A percentile compares a stretch with the other conserved stretches of the same genome.
Evolutionary conservation across 1,140 invertebrate species (phyloP).

Genomic region (Euborellia annulipes): DNA sequence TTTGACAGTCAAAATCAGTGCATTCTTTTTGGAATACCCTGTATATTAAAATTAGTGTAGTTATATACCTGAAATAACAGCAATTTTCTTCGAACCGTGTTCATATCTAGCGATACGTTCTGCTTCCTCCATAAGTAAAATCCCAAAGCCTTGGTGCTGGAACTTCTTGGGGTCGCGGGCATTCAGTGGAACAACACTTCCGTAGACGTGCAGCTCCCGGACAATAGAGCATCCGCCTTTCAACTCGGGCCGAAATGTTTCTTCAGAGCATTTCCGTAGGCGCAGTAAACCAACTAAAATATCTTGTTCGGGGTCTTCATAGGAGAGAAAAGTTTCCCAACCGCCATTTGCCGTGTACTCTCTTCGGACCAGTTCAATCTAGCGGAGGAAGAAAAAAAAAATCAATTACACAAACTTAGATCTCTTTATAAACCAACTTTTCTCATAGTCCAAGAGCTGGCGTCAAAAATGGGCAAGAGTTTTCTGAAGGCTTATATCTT

Average conservation of each 20-base stretch:
- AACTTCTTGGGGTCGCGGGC: constrained; percentile 92
- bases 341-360: constrained; percentile 96
- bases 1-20: no score
- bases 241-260: constrained; percentile 77
- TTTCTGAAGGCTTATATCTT: no score
- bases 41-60: no score
- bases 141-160: constrained; percentile 96
- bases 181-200: constrained; percentile 90
- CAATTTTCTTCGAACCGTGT: constrained; percentile 83
- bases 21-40: no score
- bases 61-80: constrained; percentile 86
- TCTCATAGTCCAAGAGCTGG: no score
- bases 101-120: constrained; percentile 88
- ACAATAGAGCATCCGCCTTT: constrained; percentile 72
- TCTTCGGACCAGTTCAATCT: constrained; percentile 80
- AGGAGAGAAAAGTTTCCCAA: constrained; percentile 97
- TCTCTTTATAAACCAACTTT: no score
- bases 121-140: constrained; percentile 96
- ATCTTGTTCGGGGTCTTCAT: constrained; percentile 96
- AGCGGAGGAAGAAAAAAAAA: no score
- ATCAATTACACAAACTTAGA: no score
- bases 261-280: constrained; percentile 78
- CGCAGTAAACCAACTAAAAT: constrained; percentile 89
- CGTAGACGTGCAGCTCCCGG: constrained; percentile 94
- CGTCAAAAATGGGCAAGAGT: no score